A percentile compares a stretch with the other conserved stretches of the same genome.
These are phyloP conservation scores for Pedionomus torquatus DNA, from an alignment of 2,113 vertebrate species.

Conservation along the genomic window DNA sequence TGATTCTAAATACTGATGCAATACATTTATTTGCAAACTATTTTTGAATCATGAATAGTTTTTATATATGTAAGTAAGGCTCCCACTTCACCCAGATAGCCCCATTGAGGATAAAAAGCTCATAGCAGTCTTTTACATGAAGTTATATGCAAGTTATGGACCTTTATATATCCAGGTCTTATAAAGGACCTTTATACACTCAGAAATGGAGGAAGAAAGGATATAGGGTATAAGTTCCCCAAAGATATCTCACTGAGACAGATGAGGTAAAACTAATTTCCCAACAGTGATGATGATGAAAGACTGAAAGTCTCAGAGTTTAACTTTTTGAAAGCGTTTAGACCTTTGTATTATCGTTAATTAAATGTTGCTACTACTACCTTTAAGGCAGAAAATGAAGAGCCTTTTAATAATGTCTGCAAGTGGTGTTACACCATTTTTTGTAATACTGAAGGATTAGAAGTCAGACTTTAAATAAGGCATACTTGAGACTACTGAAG, in stretches of 20 bases:
- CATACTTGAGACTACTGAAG: not conserved
- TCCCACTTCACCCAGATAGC: not conserved
- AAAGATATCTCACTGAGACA: not conserved
- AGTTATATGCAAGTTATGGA: not conserved
- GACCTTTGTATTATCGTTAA: not conserved
- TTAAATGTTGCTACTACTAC: not conserved
- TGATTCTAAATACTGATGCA: not conserved
- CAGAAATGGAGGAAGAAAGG: not conserved
- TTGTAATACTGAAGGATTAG: not conserved
- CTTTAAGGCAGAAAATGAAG: not conserved
- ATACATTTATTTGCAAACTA: not conserved
- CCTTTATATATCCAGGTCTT: too few relatives aligned
- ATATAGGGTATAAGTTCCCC: not conserved
- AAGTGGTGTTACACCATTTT: not conserved
- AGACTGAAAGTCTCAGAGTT: not conserved
- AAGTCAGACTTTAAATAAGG: not conserved
- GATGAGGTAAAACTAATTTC: not conserved
- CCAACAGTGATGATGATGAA: not conserved
- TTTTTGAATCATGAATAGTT: not conserved
- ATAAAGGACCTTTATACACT: not conserved
- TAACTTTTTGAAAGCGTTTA: not conserved
- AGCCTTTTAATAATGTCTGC: not conserved
- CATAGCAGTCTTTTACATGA: not conserved
- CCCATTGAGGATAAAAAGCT: not conserved
- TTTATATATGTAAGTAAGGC: not conserved